phyloP scores from a whole-genome alignment of 2,113 vertebrate species.

The Rattus norvegicus region DNA sequence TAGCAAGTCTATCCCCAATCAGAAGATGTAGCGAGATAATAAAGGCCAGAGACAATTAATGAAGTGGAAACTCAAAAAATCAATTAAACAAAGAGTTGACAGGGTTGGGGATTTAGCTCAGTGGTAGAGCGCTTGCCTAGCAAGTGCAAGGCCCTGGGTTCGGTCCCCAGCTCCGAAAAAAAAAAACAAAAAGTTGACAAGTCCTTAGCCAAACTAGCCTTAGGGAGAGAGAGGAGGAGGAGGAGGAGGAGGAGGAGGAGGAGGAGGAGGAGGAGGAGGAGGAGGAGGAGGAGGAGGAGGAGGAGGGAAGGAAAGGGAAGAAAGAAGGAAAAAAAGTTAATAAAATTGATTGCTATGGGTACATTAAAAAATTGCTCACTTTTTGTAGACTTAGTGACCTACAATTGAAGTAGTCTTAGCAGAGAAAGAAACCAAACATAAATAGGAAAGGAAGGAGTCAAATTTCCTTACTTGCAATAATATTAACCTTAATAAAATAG shows the following conservation, averaged over 20 bases:
- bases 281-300: no score
- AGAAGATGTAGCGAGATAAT: background rate
- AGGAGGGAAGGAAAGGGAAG: no score
- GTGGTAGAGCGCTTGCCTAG: no score
- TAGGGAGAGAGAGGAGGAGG: no score
- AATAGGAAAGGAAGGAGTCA: background rate
- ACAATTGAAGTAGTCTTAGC: background rate
- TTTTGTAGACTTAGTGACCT: background rate
- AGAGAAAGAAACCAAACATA: background rate
- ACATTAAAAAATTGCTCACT: background rate
- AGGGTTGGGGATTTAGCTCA: no score
- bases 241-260: no score
- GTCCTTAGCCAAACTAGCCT: background rate
- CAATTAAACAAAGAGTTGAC: background rate
- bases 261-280: background rate
- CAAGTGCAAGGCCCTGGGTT: no score
- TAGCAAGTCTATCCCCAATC: background rate
- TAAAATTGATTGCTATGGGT: background rate
- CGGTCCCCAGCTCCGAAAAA: no score
- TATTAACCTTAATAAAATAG: background rate
- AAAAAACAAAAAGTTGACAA: background rate
- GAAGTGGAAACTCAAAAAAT: background rate
- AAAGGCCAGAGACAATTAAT: background rate
- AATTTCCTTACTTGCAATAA: background rate
- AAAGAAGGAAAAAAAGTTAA: background rate